A percentile compares a stretch with the other conserved stretches of the same genome.
Conservation (phyloP, 2,797 vertebrate species). For the Tamandua tetradactyla region DNA sequence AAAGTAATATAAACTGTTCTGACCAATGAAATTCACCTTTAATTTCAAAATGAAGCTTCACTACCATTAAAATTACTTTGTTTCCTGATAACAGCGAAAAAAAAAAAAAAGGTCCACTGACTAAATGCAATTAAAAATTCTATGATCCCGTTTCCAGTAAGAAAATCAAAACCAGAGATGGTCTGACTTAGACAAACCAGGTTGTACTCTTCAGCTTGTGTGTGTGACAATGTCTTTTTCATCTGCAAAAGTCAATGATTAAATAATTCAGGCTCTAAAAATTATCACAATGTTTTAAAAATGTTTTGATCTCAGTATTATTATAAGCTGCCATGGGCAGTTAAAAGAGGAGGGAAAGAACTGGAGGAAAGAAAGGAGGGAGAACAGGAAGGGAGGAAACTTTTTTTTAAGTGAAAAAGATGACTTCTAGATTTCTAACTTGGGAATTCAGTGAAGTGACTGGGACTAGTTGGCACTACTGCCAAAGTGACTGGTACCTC, state of each 20-base stretch:
- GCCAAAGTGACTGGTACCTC: fast-evolving
- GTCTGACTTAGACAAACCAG: not conserved
- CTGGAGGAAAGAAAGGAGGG: not conserved
- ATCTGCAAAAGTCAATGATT: not conserved
- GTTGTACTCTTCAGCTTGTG: fast-evolving
- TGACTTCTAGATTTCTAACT: not conserved
- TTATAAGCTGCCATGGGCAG: not conserved
- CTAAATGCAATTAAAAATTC: not conserved
- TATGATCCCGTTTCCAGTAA: not conserved
- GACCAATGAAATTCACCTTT: not conserved
- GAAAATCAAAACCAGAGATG: not conserved
- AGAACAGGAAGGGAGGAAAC: too few relatives aligned
- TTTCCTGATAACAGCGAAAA: not conserved
- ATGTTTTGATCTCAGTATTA: not conserved
- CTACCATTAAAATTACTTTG: not conserved
- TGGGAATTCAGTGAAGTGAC: not conserved
- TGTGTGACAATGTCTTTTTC: not conserved
- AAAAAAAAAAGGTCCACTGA: not conserved
- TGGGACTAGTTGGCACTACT: too few relatives aligned
- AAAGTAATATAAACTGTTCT: too few relatives aligned
- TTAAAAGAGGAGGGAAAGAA: not conserved
- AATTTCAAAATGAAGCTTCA: not conserved
- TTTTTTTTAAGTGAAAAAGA: not conserved
- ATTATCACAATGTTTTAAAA: not conserved
- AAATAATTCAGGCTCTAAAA: not conserved